These are phyloP conservation scores for Plumapathes pennacea DNA, from an alignment of 92 coral and sea anemone genomes.

Conservation along the genomic window DNA sequence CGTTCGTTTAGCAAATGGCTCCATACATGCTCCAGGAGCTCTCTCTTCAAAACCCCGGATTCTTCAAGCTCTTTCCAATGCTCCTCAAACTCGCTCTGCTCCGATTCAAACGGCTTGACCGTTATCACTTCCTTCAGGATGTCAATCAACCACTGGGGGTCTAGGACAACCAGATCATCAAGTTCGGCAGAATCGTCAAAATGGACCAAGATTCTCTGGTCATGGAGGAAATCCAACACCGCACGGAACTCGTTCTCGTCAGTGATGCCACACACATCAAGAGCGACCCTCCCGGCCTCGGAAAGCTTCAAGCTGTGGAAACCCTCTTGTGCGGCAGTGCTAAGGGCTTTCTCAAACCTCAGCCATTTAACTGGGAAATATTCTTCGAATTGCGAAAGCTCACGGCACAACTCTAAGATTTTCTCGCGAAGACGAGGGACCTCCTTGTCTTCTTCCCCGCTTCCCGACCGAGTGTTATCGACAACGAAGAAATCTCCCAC, in stretches of 20 bases:
- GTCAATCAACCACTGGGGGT: constrained; percentile 62
- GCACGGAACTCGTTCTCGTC: constrained; percentile 14
- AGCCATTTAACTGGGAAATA: constrained; percentile 32
- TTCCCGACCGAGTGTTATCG: constrained; percentile 50
- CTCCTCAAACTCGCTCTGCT: not conserved
- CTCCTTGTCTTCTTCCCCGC: constrained; percentile 16
- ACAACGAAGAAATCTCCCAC: constrained; percentile 21
- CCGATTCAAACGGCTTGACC: constrained; percentile 12
- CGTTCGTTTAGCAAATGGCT: constrained; percentile 4
- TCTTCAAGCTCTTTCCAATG: constrained; percentile 35
- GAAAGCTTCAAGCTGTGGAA: constrained; percentile 4
- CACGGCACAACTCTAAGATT: constrained; percentile 5
- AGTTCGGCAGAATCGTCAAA: constrained; percentile 30
- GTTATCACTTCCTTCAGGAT: constrained; percentile 52
- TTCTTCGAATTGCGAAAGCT: constrained; percentile 9
- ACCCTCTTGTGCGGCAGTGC: not conserved
- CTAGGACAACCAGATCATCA: constrained; percentile 28
- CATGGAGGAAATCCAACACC: constrained; percentile 47
- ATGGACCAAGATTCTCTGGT: constrained; percentile 37
- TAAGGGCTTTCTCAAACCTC: constrained; percentile 19
- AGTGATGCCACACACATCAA: not conserved
- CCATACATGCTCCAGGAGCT: constrained; percentile 21
- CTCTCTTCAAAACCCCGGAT: constrained; percentile 15
- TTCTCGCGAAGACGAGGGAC: constrained; percentile 10
- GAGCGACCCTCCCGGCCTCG: constrained; percentile 12